Percentiles rank a stretch among this genome's conserved stretches.
Evolutionary conservation across 2,797 vertebrate genomes (phyloP).

Genomic region (Acrossocheilus fasciatus): DNA sequence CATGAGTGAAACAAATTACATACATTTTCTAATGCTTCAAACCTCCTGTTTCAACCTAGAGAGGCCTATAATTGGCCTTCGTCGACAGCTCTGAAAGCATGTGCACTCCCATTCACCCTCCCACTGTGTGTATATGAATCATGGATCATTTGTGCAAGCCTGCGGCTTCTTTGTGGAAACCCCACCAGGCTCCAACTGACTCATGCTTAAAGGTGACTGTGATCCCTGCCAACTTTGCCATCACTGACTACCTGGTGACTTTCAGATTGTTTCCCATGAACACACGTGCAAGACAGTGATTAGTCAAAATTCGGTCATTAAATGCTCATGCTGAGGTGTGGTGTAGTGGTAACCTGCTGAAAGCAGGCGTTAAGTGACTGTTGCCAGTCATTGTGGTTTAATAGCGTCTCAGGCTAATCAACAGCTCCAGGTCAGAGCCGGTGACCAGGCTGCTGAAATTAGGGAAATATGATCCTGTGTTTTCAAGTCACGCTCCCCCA

Average conservation of each 20-base stretch:
- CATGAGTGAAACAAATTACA: conserved; percentile 56
- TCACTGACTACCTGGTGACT: background rate
- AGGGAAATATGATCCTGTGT: conserved; percentile 48
- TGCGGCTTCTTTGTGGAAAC: conserved; percentile 19
- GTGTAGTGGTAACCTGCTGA: conserved; percentile 33
- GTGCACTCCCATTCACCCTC: conserved; percentile 42
- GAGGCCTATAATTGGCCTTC: conserved; percentile 50
- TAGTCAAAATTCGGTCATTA: conserved; percentile 41
- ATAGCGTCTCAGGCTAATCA: conserved; percentile 43
- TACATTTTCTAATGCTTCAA: conserved; percentile 44
- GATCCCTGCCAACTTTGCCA: conserved; percentile 26
- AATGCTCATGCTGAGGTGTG: conserved; percentile 13
- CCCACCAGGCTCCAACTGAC: conserved; percentile 37
- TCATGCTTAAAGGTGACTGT: conserved; percentile 37
- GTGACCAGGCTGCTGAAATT: conserved; percentile 57
- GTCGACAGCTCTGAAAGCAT: conserved; percentile 18
- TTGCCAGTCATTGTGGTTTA: conserved; percentile 51
- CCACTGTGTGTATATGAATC: conserved; percentile 51
- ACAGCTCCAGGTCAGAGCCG: conserved; percentile 51
- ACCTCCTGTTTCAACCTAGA: conserved; percentile 46
- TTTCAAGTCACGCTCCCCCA: conserved; percentile 26
- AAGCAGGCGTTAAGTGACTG: conserved; percentile 43
- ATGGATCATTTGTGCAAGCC: conserved; percentile 46
- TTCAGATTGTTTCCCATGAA: conserved; percentile 11
- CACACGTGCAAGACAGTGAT: conserved; percentile 32